Evolutionary conservation across 1,140 invertebrate species (phyloP).

Genomic region (Chlorops oryzae): DNA sequence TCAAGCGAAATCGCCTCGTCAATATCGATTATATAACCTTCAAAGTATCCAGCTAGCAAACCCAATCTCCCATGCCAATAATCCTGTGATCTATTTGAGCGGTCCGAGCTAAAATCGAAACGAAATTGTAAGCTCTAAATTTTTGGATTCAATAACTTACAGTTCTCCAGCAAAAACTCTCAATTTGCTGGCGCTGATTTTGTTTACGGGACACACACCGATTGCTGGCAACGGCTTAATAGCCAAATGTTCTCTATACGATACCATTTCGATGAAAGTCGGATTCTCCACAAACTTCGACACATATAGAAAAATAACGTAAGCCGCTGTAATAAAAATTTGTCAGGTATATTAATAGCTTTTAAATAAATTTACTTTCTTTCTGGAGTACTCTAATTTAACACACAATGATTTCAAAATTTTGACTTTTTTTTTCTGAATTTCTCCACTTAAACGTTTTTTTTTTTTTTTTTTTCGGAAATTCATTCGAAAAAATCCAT

Average conservation of each 20-base stretch:
- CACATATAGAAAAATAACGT: neutral
- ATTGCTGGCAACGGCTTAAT: slow-evolving; percentile 11
- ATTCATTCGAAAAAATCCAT: too few species aligned
- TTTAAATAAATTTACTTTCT: too few species aligned
- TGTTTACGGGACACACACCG: slow-evolving; percentile 11
- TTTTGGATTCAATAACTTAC: slow-evolving; percentile 1
- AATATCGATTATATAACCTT: slow-evolving; percentile 1
- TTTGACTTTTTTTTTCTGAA: too few species aligned
- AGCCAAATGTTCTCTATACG: neutral
- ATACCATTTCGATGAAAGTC: slow-evolving; percentile 1
- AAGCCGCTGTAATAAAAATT: too few species aligned
- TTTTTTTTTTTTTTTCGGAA: too few species aligned
- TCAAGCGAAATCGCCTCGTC: slow-evolving; percentile 4
- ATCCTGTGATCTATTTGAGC: too few species aligned
- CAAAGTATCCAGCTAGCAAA: neutral
- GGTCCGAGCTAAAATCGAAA: neutral
- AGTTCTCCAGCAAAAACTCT: neutral
- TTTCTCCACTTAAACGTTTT: too few species aligned
- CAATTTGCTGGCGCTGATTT: neutral
- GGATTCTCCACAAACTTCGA: slow-evolving; percentile 2
- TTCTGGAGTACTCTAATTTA: too few species aligned
- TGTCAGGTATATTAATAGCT: too few species aligned
- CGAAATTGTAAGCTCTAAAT: neutral
- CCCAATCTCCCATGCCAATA: slow-evolving; percentile 1
- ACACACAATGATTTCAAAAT: too few species aligned